A percentile compares a stretch with the other conserved stretches of the same genome.
Conservation (phyloP, 2,797 vertebrate genomes). For the Muraenolepis orangiensis region DNA sequence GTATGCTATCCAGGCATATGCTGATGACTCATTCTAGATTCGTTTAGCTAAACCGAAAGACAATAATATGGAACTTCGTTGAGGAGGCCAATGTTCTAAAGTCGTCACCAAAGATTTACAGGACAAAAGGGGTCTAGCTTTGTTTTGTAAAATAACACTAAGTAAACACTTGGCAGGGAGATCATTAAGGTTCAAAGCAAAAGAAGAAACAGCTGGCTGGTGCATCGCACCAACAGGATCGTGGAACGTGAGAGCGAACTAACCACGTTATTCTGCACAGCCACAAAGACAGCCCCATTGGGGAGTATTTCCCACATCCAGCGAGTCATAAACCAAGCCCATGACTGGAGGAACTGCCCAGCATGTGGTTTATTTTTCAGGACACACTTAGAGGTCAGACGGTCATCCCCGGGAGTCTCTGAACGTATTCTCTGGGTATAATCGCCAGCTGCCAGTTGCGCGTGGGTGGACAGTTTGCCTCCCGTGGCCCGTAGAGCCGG, state of each 20-base stretch:
- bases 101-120: constrained; percentile 36
- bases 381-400: constrained; percentile 67
- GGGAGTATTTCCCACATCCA: constrained; percentile 55
- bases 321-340: constrained; percentile 58
- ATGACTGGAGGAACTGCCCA: constrained; percentile 52
- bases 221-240: constrained; percentile 28
- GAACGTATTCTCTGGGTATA: constrained; percentile 59
- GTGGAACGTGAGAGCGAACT: constrained; percentile 33
- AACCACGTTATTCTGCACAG: constrained; percentile 42
- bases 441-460: constrained; percentile 73
- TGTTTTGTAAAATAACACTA: constrained; percentile 45
- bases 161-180: constrained; percentile 42
- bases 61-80: constrained; percentile 29
- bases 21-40: constrained; percentile 55
- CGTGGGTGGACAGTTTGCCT: constrained; percentile 79
- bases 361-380: constrained; percentile 66
- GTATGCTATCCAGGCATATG: constrained; percentile 38
- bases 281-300: constrained; percentile 52
- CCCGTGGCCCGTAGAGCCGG: constrained; percentile 54
- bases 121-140: constrained; percentile 20
- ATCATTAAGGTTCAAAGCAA: constrained; percentile 35
- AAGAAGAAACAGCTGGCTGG: constrained; percentile 42
- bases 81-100: constrained; percentile 42
- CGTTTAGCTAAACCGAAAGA: constrained; percentile 34
- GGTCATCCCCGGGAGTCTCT: constrained; percentile 53